These are phyloP conservation scores for Calliphora vomitoria DNA, from an alignment of 2,888 invertebrate genomes.

Conservation along the genomic window DNA sequence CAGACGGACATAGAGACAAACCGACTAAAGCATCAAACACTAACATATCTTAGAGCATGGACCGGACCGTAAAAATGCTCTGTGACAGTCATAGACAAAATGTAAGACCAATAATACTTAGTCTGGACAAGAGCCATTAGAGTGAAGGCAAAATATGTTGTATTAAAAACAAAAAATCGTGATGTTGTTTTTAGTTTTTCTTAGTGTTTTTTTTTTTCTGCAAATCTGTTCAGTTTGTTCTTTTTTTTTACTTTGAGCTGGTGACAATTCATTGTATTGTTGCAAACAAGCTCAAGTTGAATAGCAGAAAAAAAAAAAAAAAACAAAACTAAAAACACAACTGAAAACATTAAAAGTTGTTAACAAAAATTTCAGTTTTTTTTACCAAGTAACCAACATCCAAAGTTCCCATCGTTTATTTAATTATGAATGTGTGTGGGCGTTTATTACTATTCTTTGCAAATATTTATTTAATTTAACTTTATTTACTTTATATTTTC, in stretches of 20 bases:
- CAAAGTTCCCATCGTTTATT: conserved; percentile 44
- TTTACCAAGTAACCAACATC: conserved; percentile 38
- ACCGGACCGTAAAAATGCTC: conserved; percentile 61
- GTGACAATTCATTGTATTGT: conserved; percentile 58
- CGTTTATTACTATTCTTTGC: conserved; percentile 27
- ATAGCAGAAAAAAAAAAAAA: background rate
- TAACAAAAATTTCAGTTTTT: conserved; percentile 61
- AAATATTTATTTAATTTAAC: conserved; percentile 42
- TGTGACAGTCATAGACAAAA: conserved; percentile 65
- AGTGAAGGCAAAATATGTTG: background rate
- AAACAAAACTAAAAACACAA: conserved; percentile 15
- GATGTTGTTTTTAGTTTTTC: conserved; percentile 62
- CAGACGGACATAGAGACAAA: conserved; percentile 9
- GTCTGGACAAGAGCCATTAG: conserved; percentile 65
- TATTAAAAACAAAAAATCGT: conserved; percentile 51
- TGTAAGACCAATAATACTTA: conserved; percentile 43
- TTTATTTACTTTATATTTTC: background rate
- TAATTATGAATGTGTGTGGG: conserved; percentile 58
- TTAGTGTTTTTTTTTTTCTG: background rate
- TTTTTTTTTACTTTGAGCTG: conserved; percentile 32
- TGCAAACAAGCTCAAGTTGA: conserved; percentile 12
- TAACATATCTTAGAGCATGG: conserved; percentile 35
- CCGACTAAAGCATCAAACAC: conserved; percentile 46
- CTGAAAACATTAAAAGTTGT: conserved; percentile 49
- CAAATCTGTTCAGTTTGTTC: conserved; percentile 37